A percentile compares a stretch with the other conserved stretches of the same genome.
phyloP scores from a whole-genome alignment of 2,797 vertebrate species.

The Simalia tracyae region DNA sequence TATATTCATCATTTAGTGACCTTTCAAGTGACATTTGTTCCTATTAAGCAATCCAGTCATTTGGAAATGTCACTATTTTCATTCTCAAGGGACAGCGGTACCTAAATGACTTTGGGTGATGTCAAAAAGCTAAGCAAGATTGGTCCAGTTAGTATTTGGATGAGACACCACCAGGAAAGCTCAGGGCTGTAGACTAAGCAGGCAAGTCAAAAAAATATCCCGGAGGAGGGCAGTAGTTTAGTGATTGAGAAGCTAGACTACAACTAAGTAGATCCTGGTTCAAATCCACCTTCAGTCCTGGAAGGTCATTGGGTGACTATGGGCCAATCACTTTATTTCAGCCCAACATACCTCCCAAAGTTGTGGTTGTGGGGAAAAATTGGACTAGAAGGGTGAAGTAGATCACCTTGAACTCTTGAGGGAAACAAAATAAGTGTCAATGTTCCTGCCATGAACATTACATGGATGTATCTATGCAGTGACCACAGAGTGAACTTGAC shows the following conservation, averaged over 20 bases:
- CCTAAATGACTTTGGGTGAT: neutral
- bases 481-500: neutral
- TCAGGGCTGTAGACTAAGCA: neutral
- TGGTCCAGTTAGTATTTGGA: neutral
- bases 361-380: neutral
- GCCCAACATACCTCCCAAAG: neutral
- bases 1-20: neutral
- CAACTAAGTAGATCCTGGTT: neutral
- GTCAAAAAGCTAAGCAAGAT: neutral
- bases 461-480: neutral
- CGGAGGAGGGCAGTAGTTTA: neutral
- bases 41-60: neutral
- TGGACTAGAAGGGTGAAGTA: neutral
- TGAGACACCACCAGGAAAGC: neutral
- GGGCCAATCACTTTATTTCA: too few species aligned
- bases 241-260: neutral
- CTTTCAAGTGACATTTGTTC: neutral
- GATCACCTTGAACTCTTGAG: neutral
- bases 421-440: neutral
- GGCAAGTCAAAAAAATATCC: neutral
- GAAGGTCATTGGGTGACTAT: neutral
- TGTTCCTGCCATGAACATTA: neutral
- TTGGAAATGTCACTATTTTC: neutral
- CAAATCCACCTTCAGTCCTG: neutral
- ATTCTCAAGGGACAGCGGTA: neutral